Conservation (phyloP, 1,140 invertebrate genomes). For the Scylla paramamosain region DNA sequence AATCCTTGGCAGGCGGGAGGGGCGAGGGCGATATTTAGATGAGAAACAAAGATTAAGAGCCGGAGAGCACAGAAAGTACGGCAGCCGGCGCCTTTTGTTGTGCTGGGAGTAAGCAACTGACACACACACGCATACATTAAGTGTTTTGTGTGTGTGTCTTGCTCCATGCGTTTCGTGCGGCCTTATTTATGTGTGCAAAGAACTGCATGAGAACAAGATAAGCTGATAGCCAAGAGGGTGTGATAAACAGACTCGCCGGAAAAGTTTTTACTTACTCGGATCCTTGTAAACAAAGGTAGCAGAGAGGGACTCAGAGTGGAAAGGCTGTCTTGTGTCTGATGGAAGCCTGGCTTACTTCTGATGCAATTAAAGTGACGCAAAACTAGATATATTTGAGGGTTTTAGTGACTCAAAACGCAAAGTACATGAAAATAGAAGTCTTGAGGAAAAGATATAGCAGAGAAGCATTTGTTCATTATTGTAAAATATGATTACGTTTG, state of each 20-base stretch:
- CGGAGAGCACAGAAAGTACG: neutral
- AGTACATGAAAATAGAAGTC: no score
- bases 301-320: neutral
- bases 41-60: conserved; percentile 22
- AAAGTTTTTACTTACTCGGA: neutral
- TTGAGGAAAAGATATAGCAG: no score
- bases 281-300: neutral
- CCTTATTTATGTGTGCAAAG: neutral
- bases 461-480: no score
- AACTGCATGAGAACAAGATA: neutral
- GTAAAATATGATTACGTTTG: no score
- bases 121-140: neutral
- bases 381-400: no score
- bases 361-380: no score
- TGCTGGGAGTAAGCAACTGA: neutral
- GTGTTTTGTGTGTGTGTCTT: neutral
- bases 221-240: neutral
- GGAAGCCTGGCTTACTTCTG: no score
- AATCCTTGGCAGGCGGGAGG: neutral
- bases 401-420: no score
- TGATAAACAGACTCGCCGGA: neutral
- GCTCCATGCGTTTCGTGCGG: neutral
- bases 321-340: no score
- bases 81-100: neutral
- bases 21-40: neutral